phyloP scores from a whole-genome alignment of 2,888 invertebrate genomes.

The Ischnus inquisitorius region DNA sequence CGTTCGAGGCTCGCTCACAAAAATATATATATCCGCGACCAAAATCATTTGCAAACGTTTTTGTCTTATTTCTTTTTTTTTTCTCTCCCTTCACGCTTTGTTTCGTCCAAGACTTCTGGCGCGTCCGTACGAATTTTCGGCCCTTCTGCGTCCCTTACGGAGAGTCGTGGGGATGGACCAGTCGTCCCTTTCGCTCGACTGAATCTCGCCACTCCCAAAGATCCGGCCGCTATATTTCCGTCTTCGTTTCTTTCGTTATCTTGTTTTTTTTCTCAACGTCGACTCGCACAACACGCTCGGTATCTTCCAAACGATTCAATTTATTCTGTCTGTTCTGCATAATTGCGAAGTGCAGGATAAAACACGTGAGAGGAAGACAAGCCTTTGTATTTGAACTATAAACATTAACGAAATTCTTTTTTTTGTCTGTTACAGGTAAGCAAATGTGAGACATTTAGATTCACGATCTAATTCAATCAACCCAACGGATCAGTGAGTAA shows the following conservation, averaged over 20 bases:
- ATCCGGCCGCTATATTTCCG: neutral
- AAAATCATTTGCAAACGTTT: constrained; percentile 30
- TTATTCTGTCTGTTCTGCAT: constrained; percentile 62
- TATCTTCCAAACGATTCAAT: constrained; percentile 54
- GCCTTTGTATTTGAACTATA: constrained; percentile 54
- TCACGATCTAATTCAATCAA: constrained; percentile 33
- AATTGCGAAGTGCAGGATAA: constrained; percentile 44
- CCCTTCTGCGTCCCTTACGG: constrained; percentile 69
- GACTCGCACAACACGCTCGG: constrained; percentile 54
- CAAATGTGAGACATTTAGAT: constrained; percentile 33
- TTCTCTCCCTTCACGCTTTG: neutral
- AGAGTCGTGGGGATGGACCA: constrained; percentile 61
- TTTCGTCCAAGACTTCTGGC: constrained; percentile 36
- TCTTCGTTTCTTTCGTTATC: constrained; percentile 23
- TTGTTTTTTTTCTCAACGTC: constrained; percentile 19
- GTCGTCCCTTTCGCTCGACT: constrained; percentile 67
- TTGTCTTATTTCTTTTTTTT: constrained; percentile 7
- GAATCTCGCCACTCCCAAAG: constrained; percentile 43
- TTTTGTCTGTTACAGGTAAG: constrained; percentile 68
- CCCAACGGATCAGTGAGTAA: constrained; percentile 40
- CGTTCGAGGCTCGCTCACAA: neutral
- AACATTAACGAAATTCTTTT: constrained; percentile 31
- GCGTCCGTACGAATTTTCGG: constrained; percentile 70
- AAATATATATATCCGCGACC: constrained; percentile 16
- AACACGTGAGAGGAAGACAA: constrained; percentile 15